Conservation (phyloP, 2,113 vertebrate genomes). For the Nettapus auritus region DNA sequence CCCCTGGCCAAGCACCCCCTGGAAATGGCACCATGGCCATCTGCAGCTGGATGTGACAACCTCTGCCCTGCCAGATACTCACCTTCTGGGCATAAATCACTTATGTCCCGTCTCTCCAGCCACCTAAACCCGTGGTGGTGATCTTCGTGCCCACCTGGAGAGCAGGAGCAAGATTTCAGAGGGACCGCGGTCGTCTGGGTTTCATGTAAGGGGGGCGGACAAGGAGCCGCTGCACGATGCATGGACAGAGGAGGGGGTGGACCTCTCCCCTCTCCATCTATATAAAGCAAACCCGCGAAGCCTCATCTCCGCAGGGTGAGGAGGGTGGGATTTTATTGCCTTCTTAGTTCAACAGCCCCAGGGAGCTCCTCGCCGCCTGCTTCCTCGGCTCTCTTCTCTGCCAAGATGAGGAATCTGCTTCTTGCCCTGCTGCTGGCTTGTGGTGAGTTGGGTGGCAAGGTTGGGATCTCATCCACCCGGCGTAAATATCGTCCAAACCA, state of each 20-base stretch:
- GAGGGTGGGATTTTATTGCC: neutral
- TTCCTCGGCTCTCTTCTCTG: neutral
- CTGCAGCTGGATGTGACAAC: accelerated
- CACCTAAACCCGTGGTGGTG: accelerated
- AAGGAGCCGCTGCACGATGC: neutral
- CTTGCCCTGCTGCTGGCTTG: slow-evolving; percentile 13
- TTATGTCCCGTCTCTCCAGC: neutral
- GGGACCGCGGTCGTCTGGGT: neutral
- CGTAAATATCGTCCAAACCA: accelerated
- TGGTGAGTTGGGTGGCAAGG: neutral
- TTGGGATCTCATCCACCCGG: accelerated
- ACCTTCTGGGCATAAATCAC: neutral
- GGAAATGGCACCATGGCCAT: neutral
- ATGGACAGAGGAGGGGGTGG: slow-evolving; percentile 12
- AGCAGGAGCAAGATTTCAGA: accelerated
- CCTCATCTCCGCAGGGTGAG: neutral
- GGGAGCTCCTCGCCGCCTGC: accelerated
- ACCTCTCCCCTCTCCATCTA: neutral
- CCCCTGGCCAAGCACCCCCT: neutral
- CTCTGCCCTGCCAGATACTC: neutral
- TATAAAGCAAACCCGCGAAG: neutral
- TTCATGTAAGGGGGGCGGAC: neutral
- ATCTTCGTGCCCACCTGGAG: accelerated
- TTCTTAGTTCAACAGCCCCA: neutral
- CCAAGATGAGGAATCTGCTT: slow-evolving; percentile 52